These are phyloP conservation scores for Typhlichthys eigenmanni DNA, from an alignment of 2,797 vertebrate genomes.

Conservation along the genomic window DNA sequence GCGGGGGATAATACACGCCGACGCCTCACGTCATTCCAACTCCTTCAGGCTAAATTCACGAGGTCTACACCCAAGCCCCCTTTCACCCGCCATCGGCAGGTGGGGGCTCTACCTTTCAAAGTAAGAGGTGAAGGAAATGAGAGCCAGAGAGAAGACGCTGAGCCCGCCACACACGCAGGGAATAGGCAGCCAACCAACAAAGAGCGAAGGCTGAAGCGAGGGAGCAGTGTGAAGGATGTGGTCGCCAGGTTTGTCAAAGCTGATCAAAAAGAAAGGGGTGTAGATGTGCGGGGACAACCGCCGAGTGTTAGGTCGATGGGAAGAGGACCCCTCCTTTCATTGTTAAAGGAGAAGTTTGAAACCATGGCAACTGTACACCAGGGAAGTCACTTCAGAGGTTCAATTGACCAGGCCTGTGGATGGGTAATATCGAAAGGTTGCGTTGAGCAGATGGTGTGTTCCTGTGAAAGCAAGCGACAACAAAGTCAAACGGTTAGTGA, in stretches of 20 bases:
- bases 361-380: slow-evolving; percentile 69
- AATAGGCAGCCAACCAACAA: slow-evolving; percentile 43
- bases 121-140: slow-evolving; percentile 18
- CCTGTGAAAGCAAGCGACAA: slow-evolving; percentile 34
- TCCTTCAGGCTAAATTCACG: slow-evolving; percentile 87
- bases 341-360: slow-evolving; percentile 84
- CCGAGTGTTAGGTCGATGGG: slow-evolving; percentile 47
- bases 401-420: slow-evolving; percentile 17
- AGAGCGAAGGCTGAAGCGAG: slow-evolving; percentile 44
- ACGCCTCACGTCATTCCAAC: slow-evolving; percentile 84
- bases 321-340: slow-evolving; percentile 70
- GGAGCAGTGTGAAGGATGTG: slow-evolving; percentile 80
- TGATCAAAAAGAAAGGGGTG: slow-evolving; percentile 76
- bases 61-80: slow-evolving; percentile 76
- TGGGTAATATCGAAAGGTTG: slow-evolving; percentile 23
- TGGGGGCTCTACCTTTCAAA: slow-evolving; percentile 76
- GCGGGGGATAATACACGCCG: slow-evolving; percentile 24
- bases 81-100: slow-evolving; percentile 81
- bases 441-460: slow-evolving; percentile 38
- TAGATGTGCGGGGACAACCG: slow-evolving; percentile 36
- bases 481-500: slow-evolving; percentile 17
- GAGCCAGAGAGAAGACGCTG: slow-evolving; percentile 20
- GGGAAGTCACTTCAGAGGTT: slow-evolving; percentile 58
- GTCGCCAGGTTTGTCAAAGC: slow-evolving; percentile 82
- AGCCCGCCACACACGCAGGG: slow-evolving; percentile 26